Evolutionary conservation across 1,140 invertebrate species (phyloP).

Genomic region (Zaprionus tsacasi): DNA sequence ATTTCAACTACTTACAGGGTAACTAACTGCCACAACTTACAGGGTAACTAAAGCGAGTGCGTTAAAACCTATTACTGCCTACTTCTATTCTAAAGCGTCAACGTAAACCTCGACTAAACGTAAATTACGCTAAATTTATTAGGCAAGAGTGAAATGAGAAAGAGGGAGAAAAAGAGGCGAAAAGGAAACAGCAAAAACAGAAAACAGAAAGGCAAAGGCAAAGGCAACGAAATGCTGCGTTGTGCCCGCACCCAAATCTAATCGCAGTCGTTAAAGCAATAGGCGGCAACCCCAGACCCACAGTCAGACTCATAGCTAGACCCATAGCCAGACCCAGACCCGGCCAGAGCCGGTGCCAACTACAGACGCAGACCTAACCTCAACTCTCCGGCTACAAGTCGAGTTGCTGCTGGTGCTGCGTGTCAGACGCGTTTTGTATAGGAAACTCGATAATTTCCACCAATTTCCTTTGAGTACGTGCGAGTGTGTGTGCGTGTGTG

Average conservation of each 20-base stretch:
- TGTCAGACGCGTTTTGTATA: constrained; percentile 79
- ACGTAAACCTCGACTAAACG: constrained; percentile 66
- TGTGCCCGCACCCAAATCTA: constrained; percentile 45
- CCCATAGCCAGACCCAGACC: neutral
- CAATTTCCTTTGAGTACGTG: constrained; percentile 69
- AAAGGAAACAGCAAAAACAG: neutral
- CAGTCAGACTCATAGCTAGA: neutral
- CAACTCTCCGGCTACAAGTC: constrained; percentile 32
- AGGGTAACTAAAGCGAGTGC: neutral
- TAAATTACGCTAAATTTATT: constrained; percentile 80
- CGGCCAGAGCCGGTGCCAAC: neutral
- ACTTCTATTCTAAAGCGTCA: constrained; percentile 25
- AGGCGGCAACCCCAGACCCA: constrained; percentile 18
- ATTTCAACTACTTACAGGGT: too few species aligned
- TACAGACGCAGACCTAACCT: constrained; percentile 18
- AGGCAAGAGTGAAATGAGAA: constrained; percentile 53
- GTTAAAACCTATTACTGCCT: neutral
- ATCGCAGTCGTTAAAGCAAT: constrained; percentile 64
- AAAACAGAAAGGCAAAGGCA: constrained; percentile 26
- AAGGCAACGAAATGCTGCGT: constrained; percentile 4
- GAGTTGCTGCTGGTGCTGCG: constrained; percentile 41
- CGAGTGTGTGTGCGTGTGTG: constrained; percentile 12
- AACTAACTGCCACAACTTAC: too few species aligned
- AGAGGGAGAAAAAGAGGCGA: neutral
- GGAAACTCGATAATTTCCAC: constrained; percentile 82